phyloP scores from a whole-genome alignment of 2,888 invertebrate genomes.

The Noctua pronuba region DNA sequence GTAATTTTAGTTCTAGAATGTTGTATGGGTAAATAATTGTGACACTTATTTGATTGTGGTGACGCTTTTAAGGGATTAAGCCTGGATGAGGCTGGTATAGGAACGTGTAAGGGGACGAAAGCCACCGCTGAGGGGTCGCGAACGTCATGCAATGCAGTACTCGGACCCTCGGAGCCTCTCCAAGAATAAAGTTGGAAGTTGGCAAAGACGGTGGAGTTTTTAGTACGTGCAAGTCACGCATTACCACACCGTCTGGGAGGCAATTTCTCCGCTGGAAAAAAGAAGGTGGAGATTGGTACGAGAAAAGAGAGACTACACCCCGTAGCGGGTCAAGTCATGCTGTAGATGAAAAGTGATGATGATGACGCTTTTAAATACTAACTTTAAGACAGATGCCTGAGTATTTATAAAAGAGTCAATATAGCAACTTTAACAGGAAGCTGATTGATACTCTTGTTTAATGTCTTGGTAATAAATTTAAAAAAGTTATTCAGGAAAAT shows the following conservation, averaged over 20 bases:
- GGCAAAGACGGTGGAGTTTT: neutral
- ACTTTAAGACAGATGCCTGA: too few species aligned
- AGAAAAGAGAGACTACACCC: neutral
- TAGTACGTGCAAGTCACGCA: neutral
- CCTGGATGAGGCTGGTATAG: neutral
- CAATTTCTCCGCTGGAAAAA: neutral
- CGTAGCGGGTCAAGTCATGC: too few species aligned
- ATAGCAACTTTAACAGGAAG: too few species aligned
- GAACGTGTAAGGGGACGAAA: neutral
- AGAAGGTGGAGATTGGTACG: neutral
- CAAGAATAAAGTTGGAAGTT: neutral
- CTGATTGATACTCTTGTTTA: too few species aligned
- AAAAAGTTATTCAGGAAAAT: too few species aligned
- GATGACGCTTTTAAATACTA: too few species aligned
- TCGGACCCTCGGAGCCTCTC: too few species aligned
- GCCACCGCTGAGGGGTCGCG: neutral
- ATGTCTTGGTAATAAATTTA: too few species aligned
- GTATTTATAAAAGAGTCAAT: too few species aligned
- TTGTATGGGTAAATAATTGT: conserved; percentile 22
- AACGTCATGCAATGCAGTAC: neutral
- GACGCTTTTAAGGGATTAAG: neutral
- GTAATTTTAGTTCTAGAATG: conserved; percentile 37
- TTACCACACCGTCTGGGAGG: neutral
- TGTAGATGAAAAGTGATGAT: too few species aligned
- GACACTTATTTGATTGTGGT: neutral